These are phyloP conservation scores for Candidula unifasciata DNA, from an alignment of 2,888 invertebrate genomes.

Conservation along the genomic window DNA sequence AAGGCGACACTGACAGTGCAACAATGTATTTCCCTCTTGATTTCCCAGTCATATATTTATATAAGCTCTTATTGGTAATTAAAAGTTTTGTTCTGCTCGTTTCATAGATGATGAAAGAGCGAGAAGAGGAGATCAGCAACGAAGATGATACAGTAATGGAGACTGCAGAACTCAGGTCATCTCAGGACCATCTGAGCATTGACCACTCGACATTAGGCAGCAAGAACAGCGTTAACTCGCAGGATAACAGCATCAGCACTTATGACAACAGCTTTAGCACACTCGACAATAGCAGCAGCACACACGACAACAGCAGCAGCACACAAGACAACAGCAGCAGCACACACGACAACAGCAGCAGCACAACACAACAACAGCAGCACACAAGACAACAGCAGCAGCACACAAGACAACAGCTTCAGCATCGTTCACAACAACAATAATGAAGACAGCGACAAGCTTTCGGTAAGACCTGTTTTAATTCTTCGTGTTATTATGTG, in stretches of 20 bases:
- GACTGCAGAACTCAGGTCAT: neutral
- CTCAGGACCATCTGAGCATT: neutral
- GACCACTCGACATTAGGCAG: neutral
- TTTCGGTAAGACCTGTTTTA: neutral
- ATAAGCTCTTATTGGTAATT: too few relatives aligned
- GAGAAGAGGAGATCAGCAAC: neutral
- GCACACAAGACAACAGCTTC: neutral
- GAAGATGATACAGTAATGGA: neutral
- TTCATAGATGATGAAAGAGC: neutral
- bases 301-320: neutral
- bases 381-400: neutral
- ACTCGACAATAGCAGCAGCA: neutral
- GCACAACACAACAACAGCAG: neutral
- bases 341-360: neutral
- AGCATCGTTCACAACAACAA: conserved; percentile 1
- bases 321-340: neutral
- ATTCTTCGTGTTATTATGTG: neutral
- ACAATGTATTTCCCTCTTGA: too few relatives aligned
- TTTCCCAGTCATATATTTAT: too few relatives aligned
- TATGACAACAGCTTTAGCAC: neutral
- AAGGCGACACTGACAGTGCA: too few relatives aligned
- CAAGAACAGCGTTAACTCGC: neutral
- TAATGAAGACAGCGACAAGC: neutral
- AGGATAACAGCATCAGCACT: neutral
- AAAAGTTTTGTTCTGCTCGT: neutral